These are phyloP conservation scores for Fistularia tabacaria DNA, from an alignment of 2,797 vertebrate species.

Conservation along the genomic window DNA sequence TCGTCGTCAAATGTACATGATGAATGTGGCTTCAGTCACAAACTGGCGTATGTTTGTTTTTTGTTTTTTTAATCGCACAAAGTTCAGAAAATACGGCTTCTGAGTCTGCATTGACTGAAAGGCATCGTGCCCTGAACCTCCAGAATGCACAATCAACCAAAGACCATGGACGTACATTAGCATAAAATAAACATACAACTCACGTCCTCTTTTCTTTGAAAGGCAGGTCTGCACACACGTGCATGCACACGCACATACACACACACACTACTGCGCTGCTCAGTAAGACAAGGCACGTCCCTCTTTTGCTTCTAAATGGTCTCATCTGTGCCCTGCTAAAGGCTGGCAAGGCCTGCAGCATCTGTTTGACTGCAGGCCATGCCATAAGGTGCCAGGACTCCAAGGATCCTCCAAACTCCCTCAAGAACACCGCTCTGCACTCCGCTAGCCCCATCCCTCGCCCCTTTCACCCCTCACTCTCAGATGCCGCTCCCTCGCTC, in stretches of 20 bases:
- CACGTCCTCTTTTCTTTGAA: conserved; percentile 55
- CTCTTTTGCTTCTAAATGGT: conserved; percentile 60
- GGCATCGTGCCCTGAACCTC: conserved; percentile 1
- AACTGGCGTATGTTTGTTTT: too few relatives aligned
- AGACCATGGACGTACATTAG: conserved; percentile 50
- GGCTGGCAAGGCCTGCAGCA: conserved; percentile 72
- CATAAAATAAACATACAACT: conserved; percentile 55
- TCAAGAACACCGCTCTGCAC: conserved; percentile 74
- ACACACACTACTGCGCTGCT: conserved; percentile 19
- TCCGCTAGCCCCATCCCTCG: conserved; percentile 41
- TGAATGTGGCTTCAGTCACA: too few relatives aligned
- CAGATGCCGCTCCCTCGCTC: conserved; percentile 21
- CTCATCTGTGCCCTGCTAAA: conserved; percentile 71
- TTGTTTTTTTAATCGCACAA: too few relatives aligned
- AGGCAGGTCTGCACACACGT: conserved; percentile 39
- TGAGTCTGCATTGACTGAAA: too few relatives aligned
- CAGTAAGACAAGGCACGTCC: conserved; percentile 67
- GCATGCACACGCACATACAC: conserved; percentile 25
- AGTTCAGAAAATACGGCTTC: too few relatives aligned
- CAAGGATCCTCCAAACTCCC: conserved; percentile 68
- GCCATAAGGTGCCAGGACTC: conserved; percentile 75
- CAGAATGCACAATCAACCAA: conserved; percentile 15
- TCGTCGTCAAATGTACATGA: too few relatives aligned
- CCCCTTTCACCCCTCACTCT: conserved; percentile 34
- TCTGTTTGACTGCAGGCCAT: conserved; percentile 80